These are phyloP conservation scores for Paratilapia polleni DNA, from an alignment of 2,113 vertebrate genomes.

Conservation along the genomic window DNA sequence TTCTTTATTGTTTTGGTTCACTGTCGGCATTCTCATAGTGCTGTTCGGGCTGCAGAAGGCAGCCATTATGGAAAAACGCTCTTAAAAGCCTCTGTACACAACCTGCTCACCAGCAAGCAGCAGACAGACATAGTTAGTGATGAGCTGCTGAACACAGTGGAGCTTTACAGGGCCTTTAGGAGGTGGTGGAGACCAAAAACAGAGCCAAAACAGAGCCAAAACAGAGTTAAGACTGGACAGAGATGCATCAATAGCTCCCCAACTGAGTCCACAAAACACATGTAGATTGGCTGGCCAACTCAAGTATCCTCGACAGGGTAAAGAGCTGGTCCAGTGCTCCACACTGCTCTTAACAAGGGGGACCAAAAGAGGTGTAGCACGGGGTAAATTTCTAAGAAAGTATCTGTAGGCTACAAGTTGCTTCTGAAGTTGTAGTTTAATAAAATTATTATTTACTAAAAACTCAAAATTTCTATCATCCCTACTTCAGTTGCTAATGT, in stretches of 20 bases:
- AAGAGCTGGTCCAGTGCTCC: rapidly evolving
- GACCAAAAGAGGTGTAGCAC: background rate
- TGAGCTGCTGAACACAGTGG: background rate
- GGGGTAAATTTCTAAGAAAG: background rate
- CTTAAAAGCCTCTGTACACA: background rate
- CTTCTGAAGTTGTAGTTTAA: too few relatives aligned
- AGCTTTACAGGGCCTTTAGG: background rate
- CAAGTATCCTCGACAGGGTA: too few relatives aligned
- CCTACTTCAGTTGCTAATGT: too few relatives aligned
- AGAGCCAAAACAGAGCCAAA: background rate
- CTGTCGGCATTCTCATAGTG: background rate
- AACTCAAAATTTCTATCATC: too few relatives aligned
- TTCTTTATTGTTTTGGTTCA: background rate
- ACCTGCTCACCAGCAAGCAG: background rate
- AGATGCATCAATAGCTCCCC: background rate
- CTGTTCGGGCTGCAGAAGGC: background rate
- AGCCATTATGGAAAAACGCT: background rate
- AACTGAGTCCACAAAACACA: background rate
- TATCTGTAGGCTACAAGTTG: background rate
- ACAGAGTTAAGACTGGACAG: background rate
- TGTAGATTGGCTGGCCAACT: background rate
- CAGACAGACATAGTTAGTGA: background rate
- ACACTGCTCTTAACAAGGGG: background rate
- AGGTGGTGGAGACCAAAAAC: background rate
- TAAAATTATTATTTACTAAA: too few relatives aligned